Evolutionary conservation across 2,888 invertebrate genomes (phyloP), one percentile per base, ranked within the genome.

Genomic region (Epirrhoe tristata): DNA sequence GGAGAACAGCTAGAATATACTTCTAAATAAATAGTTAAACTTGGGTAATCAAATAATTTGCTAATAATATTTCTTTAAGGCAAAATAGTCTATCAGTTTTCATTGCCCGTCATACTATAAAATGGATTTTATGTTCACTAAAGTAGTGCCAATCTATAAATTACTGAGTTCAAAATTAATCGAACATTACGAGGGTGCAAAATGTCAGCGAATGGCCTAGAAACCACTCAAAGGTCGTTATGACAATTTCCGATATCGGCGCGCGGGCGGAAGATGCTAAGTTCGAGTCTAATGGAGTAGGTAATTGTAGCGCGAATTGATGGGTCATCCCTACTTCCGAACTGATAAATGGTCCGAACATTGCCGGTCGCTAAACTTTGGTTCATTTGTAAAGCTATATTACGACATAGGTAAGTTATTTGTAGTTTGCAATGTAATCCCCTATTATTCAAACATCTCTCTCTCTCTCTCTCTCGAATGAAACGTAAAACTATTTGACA

Each of bases 231-330:
- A 67, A 70, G 72, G 79, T 81, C 79, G 73, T 80, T 78, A 77
- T 77, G 78, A 74, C 79, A 83, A 78, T 84, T 84, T 81, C 81
- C 84, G 79, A 78, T 74, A 74, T 70, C 74, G 75, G 75, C 79
- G 77, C 79, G 79, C 78, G 75, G 73, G 69, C 81, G 78, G 77
- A 81, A 79, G 80, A 80, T 74, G 80, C 79, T 74, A 77, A 76
- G 79, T 81, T 76, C 80, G 74, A 77, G 75, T 71, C 79, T 86
- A 87, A 89, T 88, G 83, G 88, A 81, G 85, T n/a, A n/a, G n/a
- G n/a, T 83, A 86, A 90, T 89, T 88, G 88, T 87, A 79, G 78
- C 77, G 77, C 76, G 84, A 88, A 87, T 86, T 88, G 86, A 87
- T 86, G 85, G 81, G 74, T 70, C 77, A 83, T 86, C 79, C 78